A percentile compares a stretch with the other conserved stretches of the same genome.
Conservation (phyloP, 2,113 vertebrate genomes). For the Hirundichthys speculiger region DNA sequence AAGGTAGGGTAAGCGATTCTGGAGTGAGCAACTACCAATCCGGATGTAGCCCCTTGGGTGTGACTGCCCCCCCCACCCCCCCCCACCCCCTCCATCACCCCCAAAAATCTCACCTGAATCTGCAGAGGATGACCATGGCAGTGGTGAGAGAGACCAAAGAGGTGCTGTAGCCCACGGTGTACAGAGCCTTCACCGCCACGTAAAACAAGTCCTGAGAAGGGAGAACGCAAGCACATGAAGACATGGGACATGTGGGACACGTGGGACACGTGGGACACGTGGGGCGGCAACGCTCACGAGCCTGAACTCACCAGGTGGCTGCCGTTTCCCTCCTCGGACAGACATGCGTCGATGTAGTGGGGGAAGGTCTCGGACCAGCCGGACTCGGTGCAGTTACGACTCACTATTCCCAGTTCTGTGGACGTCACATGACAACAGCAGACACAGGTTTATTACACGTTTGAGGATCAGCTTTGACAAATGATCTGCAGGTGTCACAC, state of each 20-base stretch:
- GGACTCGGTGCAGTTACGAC: conserved; percentile 91
- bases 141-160: conserved; percentile 94
- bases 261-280: too few species aligned
- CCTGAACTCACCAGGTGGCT: conserved; percentile 71
- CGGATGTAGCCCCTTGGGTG: too few species aligned
- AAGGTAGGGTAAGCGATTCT: too few species aligned
- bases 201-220: conserved; percentile 87
- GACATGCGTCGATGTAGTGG: conserved; percentile 91
- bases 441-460: background rate
- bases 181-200: conserved; percentile 93
- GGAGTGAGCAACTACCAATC: too few species aligned
- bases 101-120: conserved; percentile 89
- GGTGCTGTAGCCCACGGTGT: conserved; percentile 97
- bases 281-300: too few species aligned
- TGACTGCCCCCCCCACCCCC: too few species aligned
- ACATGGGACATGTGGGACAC: too few species aligned
- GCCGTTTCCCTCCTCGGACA: conserved; percentile 83
- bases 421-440: background rate
- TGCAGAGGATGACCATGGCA: conserved; percentile 96
- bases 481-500: too few species aligned
- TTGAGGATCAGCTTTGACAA: too few species aligned
- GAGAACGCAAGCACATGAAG: background rate
- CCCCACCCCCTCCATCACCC: too few species aligned
- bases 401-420: conserved; percentile 84
- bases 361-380: conserved; percentile 95